Evolutionary conservation across 2,113 vertebrate genomes (phyloP).

Genomic region (Megatriorchis doriae): DNA sequence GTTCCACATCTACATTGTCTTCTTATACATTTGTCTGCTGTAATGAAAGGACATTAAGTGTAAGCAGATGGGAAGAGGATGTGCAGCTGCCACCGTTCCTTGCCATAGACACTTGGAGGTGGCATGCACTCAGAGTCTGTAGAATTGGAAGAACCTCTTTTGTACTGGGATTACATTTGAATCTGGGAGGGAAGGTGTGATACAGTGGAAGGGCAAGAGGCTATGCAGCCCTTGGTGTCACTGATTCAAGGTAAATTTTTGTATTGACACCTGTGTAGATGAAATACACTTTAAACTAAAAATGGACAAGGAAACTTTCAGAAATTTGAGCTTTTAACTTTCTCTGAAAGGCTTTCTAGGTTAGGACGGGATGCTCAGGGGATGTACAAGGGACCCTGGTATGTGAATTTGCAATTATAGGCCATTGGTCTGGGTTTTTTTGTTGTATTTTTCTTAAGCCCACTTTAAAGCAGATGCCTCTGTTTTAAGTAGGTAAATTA

Average conservation of each 20-base stretch:
- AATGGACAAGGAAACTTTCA: not conserved
- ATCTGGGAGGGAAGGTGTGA: not conserved
- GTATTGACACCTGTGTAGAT: not conserved
- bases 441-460: not conserved
- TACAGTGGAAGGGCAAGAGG: not conserved
- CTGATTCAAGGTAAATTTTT: not conserved
- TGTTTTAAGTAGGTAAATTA: not conserved
- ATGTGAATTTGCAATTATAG: not conserved
- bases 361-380: not conserved
- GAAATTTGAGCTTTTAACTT: not conserved
- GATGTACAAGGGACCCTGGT: fast-evolving
- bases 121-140: not conserved
- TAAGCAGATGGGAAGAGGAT: not conserved
- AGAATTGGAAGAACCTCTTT: not conserved
- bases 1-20: not conserved
- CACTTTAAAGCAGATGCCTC: not conserved
- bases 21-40: not conserved
- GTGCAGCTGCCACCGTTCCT: not conserved
- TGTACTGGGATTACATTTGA: not conserved
- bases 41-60: not conserved
- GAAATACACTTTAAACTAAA: not conserved
- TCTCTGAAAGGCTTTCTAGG: not conserved
- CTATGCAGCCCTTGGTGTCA: not conserved
- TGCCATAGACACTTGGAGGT: not conserved
- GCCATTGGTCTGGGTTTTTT: not conserved